Base-by-base conservation (phyloP, 1,140 invertebrate species). In the Anastrepha ludens region DNA sequence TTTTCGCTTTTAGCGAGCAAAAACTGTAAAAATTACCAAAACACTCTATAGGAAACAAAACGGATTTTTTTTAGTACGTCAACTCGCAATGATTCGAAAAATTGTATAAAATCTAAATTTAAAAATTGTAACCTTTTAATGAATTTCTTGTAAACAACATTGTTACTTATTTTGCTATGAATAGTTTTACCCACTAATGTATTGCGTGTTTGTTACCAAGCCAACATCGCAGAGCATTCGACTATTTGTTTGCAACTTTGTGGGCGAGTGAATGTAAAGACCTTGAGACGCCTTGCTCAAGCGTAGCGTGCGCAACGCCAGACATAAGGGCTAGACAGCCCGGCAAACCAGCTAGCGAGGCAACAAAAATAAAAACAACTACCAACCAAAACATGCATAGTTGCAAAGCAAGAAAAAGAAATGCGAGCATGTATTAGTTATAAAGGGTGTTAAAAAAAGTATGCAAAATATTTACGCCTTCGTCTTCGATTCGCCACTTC, bases 211-310 rank as follows among this genome's bases (percentile, higher is more conserved):
- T 81, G 74, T 81, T 81, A 50, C 47, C 74, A 81, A 41, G 74
- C 74, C 47, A 17, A 55, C 67, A 74, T 13, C 13, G 6, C n/a
- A 11, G 17, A 78, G 1, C 74, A 50, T 20, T 58, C 47, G 47
- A 15, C 47, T 29, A 55, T 55, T 81, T 81, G 74, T 81, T 81
- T 41, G 74, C 74, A 55, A 74, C 67, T 74, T 81, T 50, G 74
- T 81, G 47, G 74, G 74, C 74, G 74, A 81, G 74, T 55, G 74
- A 81, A 81, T 81, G 74, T 47, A 55, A 81, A 81, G 74, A 55
- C 74, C 74, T 81, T 81, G 74, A 81, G 74, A 81, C 74, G 74
- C 74, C 74, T 58, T 81, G 74, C 74, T 81, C 17, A 81, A 81
- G 74, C 74, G 47, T 81, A 47, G 74, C 74, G 47, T 81, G 74